Evolutionary conservation across 2,113 vertebrate species (phyloP), one percentile per base, ranked within the genome.

Genomic region (Dasyornis broadbenti): DNA sequence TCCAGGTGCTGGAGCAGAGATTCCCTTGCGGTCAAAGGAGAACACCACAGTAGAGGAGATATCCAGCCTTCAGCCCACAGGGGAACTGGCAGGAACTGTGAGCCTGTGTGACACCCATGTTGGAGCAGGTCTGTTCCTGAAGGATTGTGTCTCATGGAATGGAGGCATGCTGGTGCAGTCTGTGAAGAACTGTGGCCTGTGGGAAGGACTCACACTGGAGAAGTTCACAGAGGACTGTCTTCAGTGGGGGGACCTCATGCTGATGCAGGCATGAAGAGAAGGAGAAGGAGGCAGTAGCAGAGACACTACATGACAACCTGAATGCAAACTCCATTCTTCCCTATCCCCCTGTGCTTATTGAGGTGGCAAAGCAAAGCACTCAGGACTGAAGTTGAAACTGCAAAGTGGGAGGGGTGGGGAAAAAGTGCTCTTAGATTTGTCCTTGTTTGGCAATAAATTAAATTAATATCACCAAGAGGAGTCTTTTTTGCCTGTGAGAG

Each of bases 321-420:
- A 73, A 72, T 15, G 15, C 16, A 70, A 84, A 10, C 3, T 6
- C 5, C 17, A n/a, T 11, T 9, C 2, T 2, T 4, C 6, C 8
- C 1, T 35, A 7, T 9, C 2, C 7, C 27, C 35, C 18, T 60
- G 35, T 0, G 9, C 18, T 69, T 23, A 26, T 1, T 0, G 0
- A n/a, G 11, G n/a, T 0, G 1, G 7, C 9, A 37, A 60, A 1
- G 6, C 4, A 82, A 39, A 78, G 22, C 42, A 44, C 6, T 24
- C 30, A 64, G 33, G 15, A 60, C 13, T 47, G 27, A 88, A 69
- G 17, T 0, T 64, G 28, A 78, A 15, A 17, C 17, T 60, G 20
- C 0, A 0, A 77, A 78, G 28, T 70, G 4, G 15, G 6, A 59
- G n/a, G 2, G 6, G 6, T 31, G 6, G 1, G 2, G 11, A 18